These are phyloP conservation scores for Brachionus calyciflorus DNA, from an alignment of 1,140 invertebrate species.

Conservation along the genomic window DNA sequence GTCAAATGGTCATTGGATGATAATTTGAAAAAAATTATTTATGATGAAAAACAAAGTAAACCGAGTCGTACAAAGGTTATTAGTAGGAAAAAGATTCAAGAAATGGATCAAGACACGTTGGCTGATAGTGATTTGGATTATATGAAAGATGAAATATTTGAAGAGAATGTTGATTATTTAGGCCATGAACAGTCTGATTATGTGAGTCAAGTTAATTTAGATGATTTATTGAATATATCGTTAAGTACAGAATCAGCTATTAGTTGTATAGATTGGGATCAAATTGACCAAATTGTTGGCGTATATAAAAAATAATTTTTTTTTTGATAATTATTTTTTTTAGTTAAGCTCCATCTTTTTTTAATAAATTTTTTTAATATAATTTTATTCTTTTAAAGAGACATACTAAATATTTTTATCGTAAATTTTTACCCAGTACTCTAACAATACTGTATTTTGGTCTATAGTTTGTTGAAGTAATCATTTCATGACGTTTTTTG, in stretches of 20 bases:
- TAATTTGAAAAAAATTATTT: slow-evolving; percentile 6
- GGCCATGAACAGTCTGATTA: slow-evolving; percentile 3
- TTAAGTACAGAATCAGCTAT: slow-evolving; percentile 36
- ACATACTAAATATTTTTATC: no score
- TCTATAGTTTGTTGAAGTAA: no score
- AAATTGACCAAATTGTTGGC: slow-evolving; percentile 20
- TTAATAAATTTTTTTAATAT: no score
- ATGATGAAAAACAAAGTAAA: background rate
- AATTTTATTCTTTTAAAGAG: background rate
- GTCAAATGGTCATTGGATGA: no score
- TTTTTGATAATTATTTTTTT: no score
- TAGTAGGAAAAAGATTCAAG: background rate
- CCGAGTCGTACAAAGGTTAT: background rate
- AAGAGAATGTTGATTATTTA: background rate
- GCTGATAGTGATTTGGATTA: slow-evolving; percentile 18
- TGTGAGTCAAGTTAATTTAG: background rate
- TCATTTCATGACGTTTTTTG: no score
- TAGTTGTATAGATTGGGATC: slow-evolving; percentile 46
- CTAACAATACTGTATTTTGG: no score
- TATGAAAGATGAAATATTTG: slow-evolving; percentile 15
- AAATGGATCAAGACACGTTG: slow-evolving; percentile 12
- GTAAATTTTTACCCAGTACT: no score
- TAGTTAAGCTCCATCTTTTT: no score
- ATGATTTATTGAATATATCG: background rate
- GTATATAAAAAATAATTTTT: background rate